Conservation (phyloP, 2,888 invertebrate genomes). For the Mechanitis messenoides region DNA sequence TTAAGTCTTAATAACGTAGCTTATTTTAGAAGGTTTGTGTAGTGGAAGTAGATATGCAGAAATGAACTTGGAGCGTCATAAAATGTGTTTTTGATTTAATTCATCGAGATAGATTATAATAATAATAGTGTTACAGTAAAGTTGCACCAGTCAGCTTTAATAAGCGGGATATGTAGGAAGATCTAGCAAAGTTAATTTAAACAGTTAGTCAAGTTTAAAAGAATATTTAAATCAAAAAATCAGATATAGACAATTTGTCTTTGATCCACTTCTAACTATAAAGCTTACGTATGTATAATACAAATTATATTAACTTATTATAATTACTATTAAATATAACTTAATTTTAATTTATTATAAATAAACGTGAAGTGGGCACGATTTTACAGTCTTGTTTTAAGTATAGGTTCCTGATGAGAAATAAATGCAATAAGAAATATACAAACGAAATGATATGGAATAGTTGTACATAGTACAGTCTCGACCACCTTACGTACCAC, state of each 20-base stretch:
- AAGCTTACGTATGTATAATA: constrained; percentile 2
- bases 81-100: no score
- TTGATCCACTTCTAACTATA: background rate
- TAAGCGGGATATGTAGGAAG: no score
- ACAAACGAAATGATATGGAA: no score
- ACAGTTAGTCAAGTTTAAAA: background rate
- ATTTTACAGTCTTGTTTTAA: constrained; percentile 2
- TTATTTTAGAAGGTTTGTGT: constrained; percentile 46
- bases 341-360: constrained; percentile 5
- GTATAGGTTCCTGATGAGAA: background rate
- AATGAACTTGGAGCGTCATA: no score
- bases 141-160: no score
- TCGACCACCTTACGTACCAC: no score
- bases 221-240: background rate
- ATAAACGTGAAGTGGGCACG: background rate
- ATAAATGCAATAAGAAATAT: background rate
- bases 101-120: no score
- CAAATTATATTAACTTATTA: constrained; percentile 5
- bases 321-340: constrained; percentile 2
- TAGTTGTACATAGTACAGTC: no score
- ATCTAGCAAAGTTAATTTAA: no score
- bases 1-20: constrained; percentile 54
- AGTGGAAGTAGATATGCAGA: constrained; percentile 26
- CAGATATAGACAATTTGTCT: background rate
- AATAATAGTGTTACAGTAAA: no score